Evolutionary conservation across 2,797 vertebrate species (phyloP).

Genomic region (Amphiprion clarkii): DNA sequence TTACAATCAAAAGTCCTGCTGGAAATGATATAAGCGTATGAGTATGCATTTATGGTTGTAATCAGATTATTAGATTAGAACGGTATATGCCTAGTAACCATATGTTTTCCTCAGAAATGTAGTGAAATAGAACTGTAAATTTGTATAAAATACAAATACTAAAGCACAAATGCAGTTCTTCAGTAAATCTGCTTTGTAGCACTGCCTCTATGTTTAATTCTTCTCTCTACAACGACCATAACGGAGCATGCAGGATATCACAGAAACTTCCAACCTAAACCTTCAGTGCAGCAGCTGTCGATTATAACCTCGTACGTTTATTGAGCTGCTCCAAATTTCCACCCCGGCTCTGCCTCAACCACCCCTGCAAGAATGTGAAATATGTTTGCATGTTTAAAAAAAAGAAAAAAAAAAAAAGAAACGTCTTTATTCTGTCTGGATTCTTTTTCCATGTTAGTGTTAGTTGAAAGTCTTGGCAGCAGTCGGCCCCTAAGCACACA

Average conservation of each 20-base stretch:
- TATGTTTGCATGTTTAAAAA: slow-evolving; percentile 79
- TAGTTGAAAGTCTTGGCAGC: slow-evolving; percentile 69
- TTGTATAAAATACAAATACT: too few species aligned
- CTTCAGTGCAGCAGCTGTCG: slow-evolving; percentile 50
- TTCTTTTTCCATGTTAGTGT: slow-evolving; percentile 75
- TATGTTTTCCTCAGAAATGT: background rate
- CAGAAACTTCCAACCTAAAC: slow-evolving; percentile 25
- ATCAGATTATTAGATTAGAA: too few species aligned
- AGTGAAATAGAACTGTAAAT: background rate
- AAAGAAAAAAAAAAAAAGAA: slow-evolving; percentile 61
- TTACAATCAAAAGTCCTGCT: background rate
- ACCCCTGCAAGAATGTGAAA: slow-evolving; percentile 81
- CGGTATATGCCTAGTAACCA: background rate
- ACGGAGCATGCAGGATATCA: slow-evolving; percentile 35
- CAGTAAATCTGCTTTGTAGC: background rate
- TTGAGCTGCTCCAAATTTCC: slow-evolving; percentile 75
- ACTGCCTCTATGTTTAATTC: background rate
- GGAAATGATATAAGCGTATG: background rate
- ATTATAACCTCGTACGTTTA: slow-evolving; percentile 57
- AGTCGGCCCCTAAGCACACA: slow-evolving; percentile 49
- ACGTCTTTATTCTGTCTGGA: slow-evolving; percentile 68
- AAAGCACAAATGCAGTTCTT: background rate
- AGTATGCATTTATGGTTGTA: too few species aligned
- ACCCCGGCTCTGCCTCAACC: slow-evolving; percentile 68
- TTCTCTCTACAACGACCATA: slow-evolving; percentile 12